phyloP scores from a whole-genome alignment of 1,140 invertebrate species.

The Akabosia matsudoensis region DNA sequence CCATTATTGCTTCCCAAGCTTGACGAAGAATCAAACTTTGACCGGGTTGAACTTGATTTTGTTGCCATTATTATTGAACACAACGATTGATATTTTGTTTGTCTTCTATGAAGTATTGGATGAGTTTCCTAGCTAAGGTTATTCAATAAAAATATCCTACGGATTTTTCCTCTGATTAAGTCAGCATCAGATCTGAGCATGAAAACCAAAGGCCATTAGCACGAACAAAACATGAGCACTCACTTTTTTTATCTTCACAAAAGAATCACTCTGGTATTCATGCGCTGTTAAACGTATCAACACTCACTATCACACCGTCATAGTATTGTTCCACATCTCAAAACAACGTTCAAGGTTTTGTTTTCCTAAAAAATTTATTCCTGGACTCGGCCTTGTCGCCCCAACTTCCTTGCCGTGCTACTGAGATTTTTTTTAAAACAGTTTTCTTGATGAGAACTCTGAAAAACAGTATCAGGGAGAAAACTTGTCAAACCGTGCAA shows the following conservation, averaged over 20 bases:
- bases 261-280: background rate
- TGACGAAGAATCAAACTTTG: slow-evolving; percentile 12
- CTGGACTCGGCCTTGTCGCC: no score
- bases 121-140: no score
- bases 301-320: background rate
- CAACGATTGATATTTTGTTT: background rate
- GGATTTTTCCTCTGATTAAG: background rate
- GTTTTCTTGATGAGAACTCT: background rate
- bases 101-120: no score
- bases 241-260: background rate
- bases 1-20: slow-evolving; percentile 7
- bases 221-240: background rate
- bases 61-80: slow-evolving; percentile 1
- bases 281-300: background rate
- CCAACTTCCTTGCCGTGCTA: no score
- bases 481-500: slow-evolving; percentile 15
- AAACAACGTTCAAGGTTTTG: no score
- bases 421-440: no score
- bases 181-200: background rate
- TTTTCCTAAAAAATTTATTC: no score
- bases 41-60: background rate
- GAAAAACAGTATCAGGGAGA: slow-evolving; percentile 10
- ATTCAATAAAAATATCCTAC: no score
- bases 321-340: no score
- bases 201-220: background rate